Base-by-base conservation (phyloP, 2,797 vertebrate species). In the Clarias pachynema region DNA sequence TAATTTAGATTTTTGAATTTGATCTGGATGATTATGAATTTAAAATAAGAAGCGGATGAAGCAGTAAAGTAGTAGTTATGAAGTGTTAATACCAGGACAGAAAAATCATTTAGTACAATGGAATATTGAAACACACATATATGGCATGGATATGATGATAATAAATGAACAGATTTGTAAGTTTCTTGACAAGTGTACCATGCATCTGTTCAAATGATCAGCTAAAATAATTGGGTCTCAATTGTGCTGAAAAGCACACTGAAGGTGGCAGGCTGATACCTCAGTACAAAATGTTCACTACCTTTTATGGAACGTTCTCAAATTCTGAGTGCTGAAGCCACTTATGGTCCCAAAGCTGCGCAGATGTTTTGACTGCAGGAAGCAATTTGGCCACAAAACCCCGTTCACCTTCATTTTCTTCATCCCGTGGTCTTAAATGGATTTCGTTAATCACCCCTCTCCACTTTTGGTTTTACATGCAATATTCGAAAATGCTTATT, bases 371-470 rank as follows among this genome's bases (percentile, higher is more conserved):
- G 82, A 83, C 34, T 80, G 49, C 81, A 80, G 60, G 60, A 84
- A 81, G 60, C 56, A 72, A 80, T 84, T 74, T 84, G 59, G 26
- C 85, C 72, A 59, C 62, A 81, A 81, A 73, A 2, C 84, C 9
- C 31, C 81, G 44, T 24, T 63, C 29, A 7, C 59, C 40, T 72
- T 85, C 59, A 63, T 53, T 82, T 49, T 85, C 77, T 84, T 79
- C 72, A 79, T 86, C 12, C n/a, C 74, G 83, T 56, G 77, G 81
- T 82, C 20, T 34, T 86, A 88, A 88, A 87, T 84, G 53, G 66
- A 81, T 87, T 85, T 85, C 2, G 24, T 66, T 88, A 83, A 85
- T 87, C 86, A 79, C 80, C 79, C 68, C 68, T 40, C 73, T 68
- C 66, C 57, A 29, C 26, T 63, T 85, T 63, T 79, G 63, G 60